Evolutionary conservation across 2,888 invertebrate genomes (phyloP).

Genomic region (Eupithecia vulgata): DNA sequence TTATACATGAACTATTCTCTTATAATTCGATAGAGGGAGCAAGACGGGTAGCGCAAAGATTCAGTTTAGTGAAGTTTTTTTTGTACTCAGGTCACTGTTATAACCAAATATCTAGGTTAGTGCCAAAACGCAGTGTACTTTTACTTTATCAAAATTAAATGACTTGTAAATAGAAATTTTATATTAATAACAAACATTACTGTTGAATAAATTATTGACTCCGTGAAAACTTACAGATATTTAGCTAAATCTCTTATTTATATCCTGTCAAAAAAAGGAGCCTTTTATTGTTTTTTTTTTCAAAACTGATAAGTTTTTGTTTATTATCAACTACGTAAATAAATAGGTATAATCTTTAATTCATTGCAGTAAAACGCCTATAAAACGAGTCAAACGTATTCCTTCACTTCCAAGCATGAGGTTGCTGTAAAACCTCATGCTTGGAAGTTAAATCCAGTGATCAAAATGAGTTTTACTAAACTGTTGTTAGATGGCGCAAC

Average conservation of each 20-base stretch:
- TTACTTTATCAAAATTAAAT: slow-evolving; percentile 12
- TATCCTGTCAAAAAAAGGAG: not conserved
- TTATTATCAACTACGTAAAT: not conserved
- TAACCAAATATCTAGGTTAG: slow-evolving; percentile 6
- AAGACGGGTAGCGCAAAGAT: not conserved
- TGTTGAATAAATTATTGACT: not conserved
- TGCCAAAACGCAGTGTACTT: slow-evolving; percentile 22
- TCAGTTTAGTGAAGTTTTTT: not conserved
- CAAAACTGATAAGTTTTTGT: not conserved
- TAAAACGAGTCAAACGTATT: not conserved
- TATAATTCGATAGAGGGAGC: no score
- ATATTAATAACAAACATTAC: not conserved
- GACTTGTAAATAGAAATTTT: slow-evolving; percentile 6
- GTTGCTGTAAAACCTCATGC: no score
- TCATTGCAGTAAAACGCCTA: not conserved
- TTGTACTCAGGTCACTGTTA: not conserved
- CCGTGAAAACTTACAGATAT: not conserved
- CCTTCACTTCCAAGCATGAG: not conserved
- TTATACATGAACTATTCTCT: no score
- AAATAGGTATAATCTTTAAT: not conserved
- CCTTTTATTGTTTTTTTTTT: no score
- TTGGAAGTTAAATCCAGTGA: not conserved
- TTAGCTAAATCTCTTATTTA: not conserved
- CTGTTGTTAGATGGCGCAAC: not conserved
- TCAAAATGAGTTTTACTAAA: not conserved